Base-by-base conservation (phyloP, 2,797 vertebrate species). In the Vultur gryphus region DNA sequence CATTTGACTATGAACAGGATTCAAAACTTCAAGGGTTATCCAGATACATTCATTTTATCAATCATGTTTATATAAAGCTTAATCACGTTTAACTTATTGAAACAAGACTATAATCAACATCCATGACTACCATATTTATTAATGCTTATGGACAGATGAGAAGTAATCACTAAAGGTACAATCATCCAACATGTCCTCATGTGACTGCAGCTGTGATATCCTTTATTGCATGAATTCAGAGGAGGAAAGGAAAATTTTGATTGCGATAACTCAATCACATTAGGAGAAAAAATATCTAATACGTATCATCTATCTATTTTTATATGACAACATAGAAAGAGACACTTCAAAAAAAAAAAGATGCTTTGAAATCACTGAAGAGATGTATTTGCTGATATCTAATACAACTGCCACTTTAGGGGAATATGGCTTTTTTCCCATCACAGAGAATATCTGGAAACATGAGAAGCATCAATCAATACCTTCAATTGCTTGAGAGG, bases 401-500 rank as follows among this genome's bases (percentile, higher is more conserved):
- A 82, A 83, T 41, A 71, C 35, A 77, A 48, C 26, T 75, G 72
- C n/a, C 39, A 73, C 58, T 90, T 95, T 43, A 87, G 73, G 23
- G 28, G 46, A 88, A 75, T 86, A 87, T 59, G 70, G 28, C 13
- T 75, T 88, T 92, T 93, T 82, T 81, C 62, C 54, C 76, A 75
- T 83, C 75, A 92, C 64, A 65, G 51, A 80, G 37, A 93, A 79
- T 89, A 90, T 90, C 79, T 96, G 80, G 61, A 96, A 91, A 93
- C 84, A 81, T 16, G 46, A 92, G 91, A 90, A 84, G 21, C 54
- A 92, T 93, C 80, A 77, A 86, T 96, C 93, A 92, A 88, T 93
- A 96, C 35, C 69, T 89, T 86, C 67, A 67, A 57, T 54, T 94
- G 37, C 75, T 87, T 81, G 49, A 91, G 55, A 91, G 21, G 44